Base-by-base conservation (phyloP, 1,140 invertebrate species). In the Brachystomella parvula region DNA sequence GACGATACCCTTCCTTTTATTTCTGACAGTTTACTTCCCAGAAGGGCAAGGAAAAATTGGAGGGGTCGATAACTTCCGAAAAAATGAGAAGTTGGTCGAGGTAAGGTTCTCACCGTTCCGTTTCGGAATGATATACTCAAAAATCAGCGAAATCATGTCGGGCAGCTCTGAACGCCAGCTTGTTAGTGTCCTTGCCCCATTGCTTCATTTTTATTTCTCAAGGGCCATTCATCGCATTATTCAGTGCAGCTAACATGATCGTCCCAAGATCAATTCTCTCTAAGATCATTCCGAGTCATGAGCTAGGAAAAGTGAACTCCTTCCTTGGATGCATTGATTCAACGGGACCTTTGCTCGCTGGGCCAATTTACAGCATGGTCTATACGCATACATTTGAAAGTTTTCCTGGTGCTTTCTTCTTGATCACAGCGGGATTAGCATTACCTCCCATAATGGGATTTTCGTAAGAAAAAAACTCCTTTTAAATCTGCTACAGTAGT, bases 201-300 rank as follows among this genome's bases (percentile, higher is more conserved):
- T 32, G 30, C 15, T 30, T 15, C 60, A 2, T 17, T 31, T 35
- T 28, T 33, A 71, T 75, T 80, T 79, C 29, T 79, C n/a, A n/a
- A 88, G 87, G 83, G 49, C 85, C 87, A 0, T 76, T 89, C 47
- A 83, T 88, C 2, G 87, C 89, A 77, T 87, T 90, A 65, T 81
- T 89, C 35, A 88, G 89, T 74, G 87, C 88, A 19, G 88, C 87
- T 1, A 87, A 87, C 0, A 89, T 89, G 71, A 89, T 89, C 61
- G 87, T 87, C 0, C 86, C 89, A 81, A 80, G 88, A 70, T 89
- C 88, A 1, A 88, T 89, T 70, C 84, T 85, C 47, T 89, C 88
- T 0, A 90, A 90, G 78, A 76, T 90, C 61, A 86, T 90, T 2
- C 82, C 83, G n/a, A 81, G 83, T 39, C 83, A 86, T 69, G 86